Conservation (phyloP, 2,113 vertebrate species). For the Grammomys dolichurus region DNA sequence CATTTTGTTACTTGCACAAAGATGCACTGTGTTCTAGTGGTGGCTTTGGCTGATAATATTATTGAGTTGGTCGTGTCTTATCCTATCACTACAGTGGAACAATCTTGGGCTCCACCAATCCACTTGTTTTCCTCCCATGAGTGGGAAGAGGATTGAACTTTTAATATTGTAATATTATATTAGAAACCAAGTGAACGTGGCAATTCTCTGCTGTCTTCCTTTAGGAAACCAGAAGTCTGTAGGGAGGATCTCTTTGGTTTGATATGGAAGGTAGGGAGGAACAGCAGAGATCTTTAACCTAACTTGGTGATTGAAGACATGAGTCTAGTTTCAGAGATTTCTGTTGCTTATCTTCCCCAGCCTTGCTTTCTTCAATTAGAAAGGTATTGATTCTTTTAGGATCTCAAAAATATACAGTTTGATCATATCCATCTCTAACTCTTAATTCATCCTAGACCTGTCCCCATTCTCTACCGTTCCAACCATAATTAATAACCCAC, state of each 20-base stretch:
- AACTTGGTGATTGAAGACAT: neutral
- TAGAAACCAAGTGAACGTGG: neutral
- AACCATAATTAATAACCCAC: neutral
- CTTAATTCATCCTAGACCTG: neutral
- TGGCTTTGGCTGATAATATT: constrained; percentile 31
- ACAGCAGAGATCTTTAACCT: neutral
- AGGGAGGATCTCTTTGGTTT: neutral
- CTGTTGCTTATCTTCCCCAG: neutral
- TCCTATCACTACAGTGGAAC: neutral
- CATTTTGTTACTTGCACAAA: constrained; percentile 59
- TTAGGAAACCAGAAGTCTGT: neutral
- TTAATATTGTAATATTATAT: neutral
- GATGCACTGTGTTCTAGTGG: constrained; percentile 20
- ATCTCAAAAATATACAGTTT: neutral
- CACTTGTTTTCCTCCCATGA: neutral
- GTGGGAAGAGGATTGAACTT: neutral
- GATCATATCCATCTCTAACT: neutral
- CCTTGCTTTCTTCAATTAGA: constrained; percentile 3
- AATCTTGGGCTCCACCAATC: neutral
- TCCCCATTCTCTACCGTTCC: too few relatives aligned
- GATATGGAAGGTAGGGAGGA: too few relatives aligned
- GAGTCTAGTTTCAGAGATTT: neutral
- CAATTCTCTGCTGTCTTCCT: neutral
- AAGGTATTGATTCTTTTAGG: neutral
- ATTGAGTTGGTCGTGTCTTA: neutral